Base-by-base conservation (phyloP, 2,113 vertebrate species). In the Phoenicopterus ruber region DNA sequence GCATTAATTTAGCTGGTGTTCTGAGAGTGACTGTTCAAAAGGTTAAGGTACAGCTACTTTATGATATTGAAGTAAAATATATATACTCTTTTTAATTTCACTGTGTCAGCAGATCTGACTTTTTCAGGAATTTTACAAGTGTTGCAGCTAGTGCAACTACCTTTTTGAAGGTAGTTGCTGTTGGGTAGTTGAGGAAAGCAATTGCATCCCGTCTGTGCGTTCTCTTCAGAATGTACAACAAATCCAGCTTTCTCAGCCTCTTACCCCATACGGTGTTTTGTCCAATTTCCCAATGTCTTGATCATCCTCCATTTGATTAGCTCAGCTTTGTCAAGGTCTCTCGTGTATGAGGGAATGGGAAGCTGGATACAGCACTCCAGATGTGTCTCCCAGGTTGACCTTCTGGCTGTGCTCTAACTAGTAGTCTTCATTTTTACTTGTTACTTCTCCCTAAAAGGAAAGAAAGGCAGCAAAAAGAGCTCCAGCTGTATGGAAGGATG, bases 141-240 rank as follows among this genome's bases (percentile, higher is more conserved):
- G 31, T 17, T 84, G n/a, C 31, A 78, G 54, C 21, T 7, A 9
- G 9, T 76, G 18, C 46, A 69, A 59, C 34, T 50, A 17, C 7
- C 25, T 34, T 32, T 26, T 80, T 22, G 3, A 31, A 34, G 61
- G 58, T 29, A 17, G 46, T 47, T 52, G 42, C 46, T 59, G 18
- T 46, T 59, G 38, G 24, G 36, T 32, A 15, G 19, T 49, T 59
- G 19, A 65, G 65, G 34, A 31, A 36, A 47, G 55, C 29, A 62
- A 5, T 42, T 15, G 1, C 29, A 11, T 52, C 49, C 20, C 1
- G 0, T 31, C n/a, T n/a, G 42, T 54, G 3, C 0, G 1, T 38
- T 38, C 28, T 76, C 34, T 74, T 63, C 29, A 26, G 77, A 10
- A 16, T 36, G 13, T 14, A 40, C 36, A 67, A 13, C 52, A 80